Conservation (phyloP, 2,888 invertebrate genomes). For the Cistogaster globosa region DNA sequence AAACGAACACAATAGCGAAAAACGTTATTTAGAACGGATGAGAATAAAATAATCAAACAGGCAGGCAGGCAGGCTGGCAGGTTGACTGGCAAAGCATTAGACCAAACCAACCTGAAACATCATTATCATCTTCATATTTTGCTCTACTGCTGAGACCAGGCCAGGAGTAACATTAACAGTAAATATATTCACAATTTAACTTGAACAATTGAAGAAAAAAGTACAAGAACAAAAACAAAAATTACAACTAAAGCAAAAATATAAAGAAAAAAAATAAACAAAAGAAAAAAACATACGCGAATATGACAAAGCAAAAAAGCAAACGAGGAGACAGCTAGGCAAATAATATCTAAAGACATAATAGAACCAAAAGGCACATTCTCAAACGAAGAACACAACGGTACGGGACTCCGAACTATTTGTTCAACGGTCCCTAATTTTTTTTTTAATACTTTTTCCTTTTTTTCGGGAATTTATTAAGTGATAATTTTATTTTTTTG, state of each 20-base stretch:
- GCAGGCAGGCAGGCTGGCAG: too few species aligned
- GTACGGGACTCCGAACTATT: slow-evolving; percentile 50
- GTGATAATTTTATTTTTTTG: slow-evolving; percentile 12
- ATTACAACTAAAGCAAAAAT: slow-evolving; percentile 20
- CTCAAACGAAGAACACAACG: slow-evolving; percentile 49
- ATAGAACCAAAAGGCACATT: slow-evolving; percentile 55
- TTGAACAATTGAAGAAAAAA: slow-evolving; percentile 42
- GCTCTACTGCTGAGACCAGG: slow-evolving; percentile 12
- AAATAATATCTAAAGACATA: not conserved
- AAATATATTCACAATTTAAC: slow-evolving; percentile 37
- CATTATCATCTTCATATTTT: slow-evolving; percentile 9
- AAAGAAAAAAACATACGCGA: not conserved
- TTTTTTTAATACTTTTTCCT: slow-evolving; percentile 21
- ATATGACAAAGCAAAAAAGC: not conserved
- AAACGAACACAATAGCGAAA: not conserved
- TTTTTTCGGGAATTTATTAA: slow-evolving; percentile 22
- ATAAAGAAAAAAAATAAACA: slow-evolving; percentile 35
- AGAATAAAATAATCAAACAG: slow-evolving; percentile 12
- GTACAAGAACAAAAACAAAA: slow-evolving; percentile 19
- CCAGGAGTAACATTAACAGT: slow-evolving; percentile 47
- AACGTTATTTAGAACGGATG: slow-evolving; percentile 18
- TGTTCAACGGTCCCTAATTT: slow-evolving; percentile 23
- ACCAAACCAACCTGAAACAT: slow-evolving; percentile 11
- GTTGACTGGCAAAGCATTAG: slow-evolving; percentile 18
- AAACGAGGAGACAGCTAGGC: slow-evolving; percentile 20